A percentile compares a stretch with the other conserved stretches of the same genome.
Conservation (phyloP, 2,113 vertebrate genomes). For the Anthoscopus minutus region DNA sequence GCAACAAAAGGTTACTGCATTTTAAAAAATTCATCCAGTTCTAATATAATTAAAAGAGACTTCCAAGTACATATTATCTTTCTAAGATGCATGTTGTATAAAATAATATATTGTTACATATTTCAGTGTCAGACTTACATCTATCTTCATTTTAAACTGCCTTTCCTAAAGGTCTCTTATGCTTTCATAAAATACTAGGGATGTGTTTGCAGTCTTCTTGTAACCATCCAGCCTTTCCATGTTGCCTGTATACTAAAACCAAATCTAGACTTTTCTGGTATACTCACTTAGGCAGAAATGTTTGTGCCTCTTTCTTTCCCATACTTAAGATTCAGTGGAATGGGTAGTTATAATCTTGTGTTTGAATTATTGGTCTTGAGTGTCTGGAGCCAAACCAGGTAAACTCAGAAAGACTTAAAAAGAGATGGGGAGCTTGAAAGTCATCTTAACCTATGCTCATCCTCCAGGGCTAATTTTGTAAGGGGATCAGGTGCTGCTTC, state of each 20-base stretch:
- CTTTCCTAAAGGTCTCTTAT: not conserved
- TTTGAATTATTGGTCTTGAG: not conserved
- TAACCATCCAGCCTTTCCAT: not conserved
- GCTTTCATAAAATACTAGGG: not conserved
- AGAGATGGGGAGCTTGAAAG: accelerated
- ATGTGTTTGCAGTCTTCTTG: not conserved
- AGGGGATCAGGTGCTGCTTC: not conserved
- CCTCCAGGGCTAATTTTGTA: not conserved
- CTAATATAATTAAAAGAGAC: not conserved
- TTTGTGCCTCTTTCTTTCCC: not conserved
- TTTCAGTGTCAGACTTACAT: not conserved
- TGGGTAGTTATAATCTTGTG: not conserved
- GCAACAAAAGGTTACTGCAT: not conserved
- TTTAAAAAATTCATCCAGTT: not conserved
- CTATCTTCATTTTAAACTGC: not conserved
- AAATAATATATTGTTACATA: not conserved
- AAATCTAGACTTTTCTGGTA: not conserved
- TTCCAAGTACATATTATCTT: not conserved
- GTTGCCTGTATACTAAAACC: not conserved
- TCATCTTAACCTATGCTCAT: not conserved
- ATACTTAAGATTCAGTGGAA: not conserved
- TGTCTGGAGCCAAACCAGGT: not conserved
- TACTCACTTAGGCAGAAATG: not conserved
- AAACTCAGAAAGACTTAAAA: not conserved
- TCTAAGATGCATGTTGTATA: not conserved